Conservation (phyloP, 2,888 invertebrate genomes). For the Euplexia lucipara region DNA sequence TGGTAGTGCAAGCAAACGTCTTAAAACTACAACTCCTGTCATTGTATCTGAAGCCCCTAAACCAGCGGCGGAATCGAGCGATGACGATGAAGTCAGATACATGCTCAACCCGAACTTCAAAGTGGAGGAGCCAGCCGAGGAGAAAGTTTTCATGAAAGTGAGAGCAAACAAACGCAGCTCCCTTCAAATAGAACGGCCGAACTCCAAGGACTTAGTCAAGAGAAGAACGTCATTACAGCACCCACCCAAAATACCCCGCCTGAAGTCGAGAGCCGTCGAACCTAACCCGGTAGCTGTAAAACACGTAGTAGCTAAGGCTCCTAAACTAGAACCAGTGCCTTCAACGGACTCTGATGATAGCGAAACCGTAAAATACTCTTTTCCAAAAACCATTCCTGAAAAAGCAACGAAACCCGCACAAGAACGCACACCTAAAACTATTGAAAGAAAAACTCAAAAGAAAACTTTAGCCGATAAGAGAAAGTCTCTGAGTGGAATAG, state of each 20-base stretch:
- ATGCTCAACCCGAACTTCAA: conserved; percentile 86
- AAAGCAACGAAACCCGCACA: conserved; percentile 66
- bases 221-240: conserved; percentile 84
- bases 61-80: conserved; percentile 74
- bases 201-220: conserved; percentile 81
- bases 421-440: conserved; percentile 60
- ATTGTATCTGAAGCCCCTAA: conserved; percentile 62
- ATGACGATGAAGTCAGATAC: conserved; percentile 85
- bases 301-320: conserved; percentile 65
- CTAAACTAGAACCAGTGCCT: conserved; percentile 70
- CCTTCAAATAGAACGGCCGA: conserved; percentile 84
- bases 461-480: conserved; percentile 78
- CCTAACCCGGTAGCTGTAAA: conserved; percentile 66
- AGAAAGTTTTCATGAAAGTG: conserved; percentile 82
- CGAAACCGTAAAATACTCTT: conserved; percentile 85
- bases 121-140: conserved; percentile 72
- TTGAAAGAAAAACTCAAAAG: conserved; percentile 66
- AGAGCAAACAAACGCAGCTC: conserved; percentile 83
- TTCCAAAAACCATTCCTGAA: conserved; percentile 74
- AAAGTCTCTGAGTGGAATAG: conserved; percentile 80
- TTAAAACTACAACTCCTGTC: conserved; percentile 68
- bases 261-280: conserved; percentile 79
- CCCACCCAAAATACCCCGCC: conserved; percentile 81
- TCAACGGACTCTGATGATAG: conserved; percentile 86
- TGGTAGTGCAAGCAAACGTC: conserved; percentile 74